These are phyloP conservation scores for Saguinus imperator DNA, from an alignment of 2,113 vertebrate genomes.

Conservation along the genomic window DNA sequence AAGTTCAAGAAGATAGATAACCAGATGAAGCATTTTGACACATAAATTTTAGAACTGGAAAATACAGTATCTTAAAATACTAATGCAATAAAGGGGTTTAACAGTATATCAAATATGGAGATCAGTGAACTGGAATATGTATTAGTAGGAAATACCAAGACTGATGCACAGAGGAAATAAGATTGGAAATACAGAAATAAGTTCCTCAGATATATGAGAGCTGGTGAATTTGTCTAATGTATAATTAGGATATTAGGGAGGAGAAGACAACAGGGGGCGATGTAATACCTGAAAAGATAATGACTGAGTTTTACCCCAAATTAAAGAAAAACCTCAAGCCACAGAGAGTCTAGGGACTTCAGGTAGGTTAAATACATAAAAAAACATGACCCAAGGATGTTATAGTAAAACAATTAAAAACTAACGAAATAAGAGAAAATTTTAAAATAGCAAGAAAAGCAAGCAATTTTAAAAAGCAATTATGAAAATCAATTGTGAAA, in stretches of 20 bases:
- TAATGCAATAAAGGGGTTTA: neutral
- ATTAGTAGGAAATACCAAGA: neutral
- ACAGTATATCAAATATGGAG: neutral
- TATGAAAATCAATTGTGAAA: neutral
- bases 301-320: neutral
- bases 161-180: neutral
- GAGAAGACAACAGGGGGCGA: neutral
- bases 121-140: neutral
- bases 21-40: neutral
- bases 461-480: neutral
- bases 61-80: neutral
- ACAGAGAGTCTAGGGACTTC: neutral
- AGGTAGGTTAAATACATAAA: neutral
- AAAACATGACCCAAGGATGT: neutral
- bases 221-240: neutral
- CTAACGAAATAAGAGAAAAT: neutral
- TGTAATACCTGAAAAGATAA: neutral
- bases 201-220: neutral
- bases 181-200: neutral
- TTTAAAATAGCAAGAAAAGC: constrained; percentile 2
- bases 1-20: neutral
- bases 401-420: neutral
- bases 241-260: neutral
- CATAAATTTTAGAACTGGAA: neutral
- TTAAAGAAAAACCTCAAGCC: neutral